Evolutionary conservation across 2,113 vertebrate genomes (phyloP).

Genomic region (Cheirogaleus medius): DNA sequence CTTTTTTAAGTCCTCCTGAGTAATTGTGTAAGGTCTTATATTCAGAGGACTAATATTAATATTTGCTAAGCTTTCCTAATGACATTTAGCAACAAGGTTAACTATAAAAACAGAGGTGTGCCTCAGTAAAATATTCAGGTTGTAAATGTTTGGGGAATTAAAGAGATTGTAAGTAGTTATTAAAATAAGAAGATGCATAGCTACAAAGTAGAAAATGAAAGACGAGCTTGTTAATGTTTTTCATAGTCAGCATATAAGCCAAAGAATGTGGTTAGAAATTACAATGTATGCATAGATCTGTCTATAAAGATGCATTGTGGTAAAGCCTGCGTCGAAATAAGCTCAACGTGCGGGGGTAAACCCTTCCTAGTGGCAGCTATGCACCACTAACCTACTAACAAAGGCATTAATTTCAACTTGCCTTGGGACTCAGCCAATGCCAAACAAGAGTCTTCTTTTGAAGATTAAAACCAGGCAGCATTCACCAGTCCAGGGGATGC

Average conservation of each 20-base stretch:
- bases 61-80: neutral
- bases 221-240: neutral
- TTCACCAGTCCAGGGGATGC: neutral
- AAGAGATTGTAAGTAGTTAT: neutral
- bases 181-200: neutral
- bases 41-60: neutral
- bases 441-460: neutral
- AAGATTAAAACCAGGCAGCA: neutral
- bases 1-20: neutral
- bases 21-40: neutral
- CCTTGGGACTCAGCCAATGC: neutral
- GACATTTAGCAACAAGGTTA: neutral
- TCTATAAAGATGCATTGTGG: neutral
- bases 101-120: neutral
- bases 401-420: neutral
- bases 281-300: neutral
- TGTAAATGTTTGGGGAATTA: neutral
- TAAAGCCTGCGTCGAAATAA: neutral
- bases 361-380: neutral
- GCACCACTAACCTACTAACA: neutral
- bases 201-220: neutral
- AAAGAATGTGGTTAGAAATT: neutral
- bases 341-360: neutral
- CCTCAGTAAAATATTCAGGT: slow-evolving; percentile 25
- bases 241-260: neutral